Evolutionary conservation across 2,888 invertebrate species (phyloP), one percentile per base, ranked within the genome.

Genomic region (Apamea epomidion): DNA sequence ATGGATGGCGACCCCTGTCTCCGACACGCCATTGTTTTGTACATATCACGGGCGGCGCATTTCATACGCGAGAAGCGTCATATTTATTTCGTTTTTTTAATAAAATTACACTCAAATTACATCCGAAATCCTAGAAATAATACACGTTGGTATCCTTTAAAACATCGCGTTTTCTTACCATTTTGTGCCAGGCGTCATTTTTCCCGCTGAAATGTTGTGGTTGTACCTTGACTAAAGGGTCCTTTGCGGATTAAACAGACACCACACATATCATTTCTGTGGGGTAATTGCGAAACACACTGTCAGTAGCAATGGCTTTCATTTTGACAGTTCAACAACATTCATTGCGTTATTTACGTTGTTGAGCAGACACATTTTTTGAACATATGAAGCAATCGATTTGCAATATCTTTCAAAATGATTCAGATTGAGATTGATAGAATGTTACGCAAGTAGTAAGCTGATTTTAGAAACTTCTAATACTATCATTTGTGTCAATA

Each of bases 11-110:
- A 84, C 83, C 90, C 90, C 88, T 90, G 88, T 91, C 87, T 82
- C 78, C 82, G 81, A 85, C 85, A 84, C 85, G 79, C 91, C 82
- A 92, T 93, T 93, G 93, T 93, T 92, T 93, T 92, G 91, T 91
- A 91, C 69, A 85, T 87, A 87, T 83, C 70, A 76, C 81, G 74
- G 58, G 64, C 70, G 85, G 81, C 64, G 42, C 74, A 86, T 68
- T 76, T 69, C 74, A 83, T 76, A 80, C 77, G 77, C 77, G 78
- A 71, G 62, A 42, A 76, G 81, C 83, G 85, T 54, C 62, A 71
- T 37, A 76, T 64, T 54, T 21, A 29, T 32, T 29, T 51, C 2
- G 0, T 21, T n/a, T 32, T 21, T 5, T n/a, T 16, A 48, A 76
- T n/a, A n/a, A n/a, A n/a, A n/a, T n/a, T n/a, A n/a, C n/a, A n/a